Conservation (phyloP, 2,113 vertebrate species). For the Hemiprocne comata region DNA sequence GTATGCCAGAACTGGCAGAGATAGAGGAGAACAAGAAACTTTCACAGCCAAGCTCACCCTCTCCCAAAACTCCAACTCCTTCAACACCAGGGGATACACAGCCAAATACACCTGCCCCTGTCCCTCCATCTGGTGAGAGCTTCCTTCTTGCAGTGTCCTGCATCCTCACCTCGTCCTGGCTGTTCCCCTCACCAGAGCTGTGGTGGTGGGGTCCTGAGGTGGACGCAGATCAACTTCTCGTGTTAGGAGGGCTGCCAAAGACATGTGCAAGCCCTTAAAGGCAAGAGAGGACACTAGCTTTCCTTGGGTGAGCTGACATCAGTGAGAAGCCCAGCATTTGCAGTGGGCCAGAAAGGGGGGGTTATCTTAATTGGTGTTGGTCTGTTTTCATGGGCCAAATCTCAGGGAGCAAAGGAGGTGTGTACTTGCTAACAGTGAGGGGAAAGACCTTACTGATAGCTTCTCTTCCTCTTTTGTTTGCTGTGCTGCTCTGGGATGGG, state of each 20-base stretch:
- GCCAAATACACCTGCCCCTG: conserved; percentile 91
- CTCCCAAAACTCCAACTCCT: conserved; percentile 82
- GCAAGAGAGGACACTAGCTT: conserved; percentile 78
- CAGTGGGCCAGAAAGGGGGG: neutral
- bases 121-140: conserved; percentile 75
- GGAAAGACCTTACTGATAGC: neutral
- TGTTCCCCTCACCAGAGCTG: conserved; percentile 49
- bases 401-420: neutral
- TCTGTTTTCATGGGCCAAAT: neutral
- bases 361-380: neutral
- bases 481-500: neutral
- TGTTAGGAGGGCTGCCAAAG: conserved; percentile 80
- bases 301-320: neutral
- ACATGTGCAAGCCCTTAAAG: conserved; percentile 78
- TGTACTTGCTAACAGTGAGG: neutral
- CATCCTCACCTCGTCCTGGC: conserved; percentile 48
- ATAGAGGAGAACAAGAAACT: conserved; percentile 95
- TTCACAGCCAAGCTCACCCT: conserved; percentile 87
- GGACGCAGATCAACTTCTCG: conserved; percentile 77
- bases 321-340: neutral
- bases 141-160: neutral
- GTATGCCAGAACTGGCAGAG: conserved; percentile 97
- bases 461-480: neutral
- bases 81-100: conserved; percentile 95
- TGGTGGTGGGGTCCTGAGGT: conserved; percentile 54